Evolutionary conservation across 2,888 invertebrate genomes (phyloP), one percentile per base, ranked within the genome.

Genomic region (Hemicrepidius hirtus): DNA sequence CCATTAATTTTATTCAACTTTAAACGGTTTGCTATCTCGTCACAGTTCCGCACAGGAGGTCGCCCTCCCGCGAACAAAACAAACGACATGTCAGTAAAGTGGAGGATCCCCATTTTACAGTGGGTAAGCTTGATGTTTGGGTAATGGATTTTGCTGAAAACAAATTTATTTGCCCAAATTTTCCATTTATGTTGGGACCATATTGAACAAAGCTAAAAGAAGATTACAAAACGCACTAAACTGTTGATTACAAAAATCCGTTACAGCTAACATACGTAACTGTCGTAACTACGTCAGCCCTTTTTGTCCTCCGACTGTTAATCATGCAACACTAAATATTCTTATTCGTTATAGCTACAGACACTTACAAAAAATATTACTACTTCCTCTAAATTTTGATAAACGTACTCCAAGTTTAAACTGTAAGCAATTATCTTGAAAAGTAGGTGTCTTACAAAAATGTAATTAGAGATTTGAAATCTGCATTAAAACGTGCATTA

Each of bases 61-160:
- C 49, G 18, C 49, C 12, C 49, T 49, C n/a, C 53, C 53, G 53
- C 13, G 21, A 24, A 53, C 53, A 28, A 53, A 21, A 53, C 53
- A 28, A 53, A 53, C 53, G 53, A 32, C 53, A 53, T 13, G 53
- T 28, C 53, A 28, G 13, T 53, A 28, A 24, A 28, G n/a, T 28
- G 13, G 53, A 28, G 28, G 21, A n/a, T 32, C 12, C 53, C 32
- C 53, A 53, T 53, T 53, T 53, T 20, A 13, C 53, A 53, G 24
- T 53, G 28, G 32, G 53, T 21, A 53, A 53, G 28, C 21, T 12
- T 21, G 28, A 28, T 12, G 28, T 53, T 24, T 53, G 13, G 5
- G 49, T 53, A 28, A 53, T 53, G 53, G 24, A 53, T 53, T 53
- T 12, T 28, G 53, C n/a, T 53, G 32, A 28, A 53, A 53, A 13